phyloP scores from a whole-genome alignment of 2,797 vertebrate genomes.

The Pseudochaenichthys georgianus region DNA sequence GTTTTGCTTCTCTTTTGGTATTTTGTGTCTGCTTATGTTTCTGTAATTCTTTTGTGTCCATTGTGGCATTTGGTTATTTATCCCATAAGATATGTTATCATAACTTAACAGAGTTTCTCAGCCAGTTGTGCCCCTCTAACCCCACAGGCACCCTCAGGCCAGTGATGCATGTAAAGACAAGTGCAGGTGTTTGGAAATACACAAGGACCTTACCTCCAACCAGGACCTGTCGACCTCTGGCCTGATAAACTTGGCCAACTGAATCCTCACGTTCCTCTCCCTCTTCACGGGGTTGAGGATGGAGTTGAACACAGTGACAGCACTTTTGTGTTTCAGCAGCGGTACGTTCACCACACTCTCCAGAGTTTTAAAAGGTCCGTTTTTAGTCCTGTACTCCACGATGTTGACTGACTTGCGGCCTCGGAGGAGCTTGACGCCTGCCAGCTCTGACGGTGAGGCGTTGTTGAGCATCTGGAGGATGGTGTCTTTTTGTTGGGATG shows the following conservation, averaged over 20 bases:
- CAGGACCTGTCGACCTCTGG: constrained; percentile 82
- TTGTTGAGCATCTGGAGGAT: constrained; percentile 85
- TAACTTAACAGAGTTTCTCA: no score
- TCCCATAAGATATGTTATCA: no score
- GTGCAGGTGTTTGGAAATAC: no score
- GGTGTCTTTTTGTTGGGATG: constrained; percentile 77
- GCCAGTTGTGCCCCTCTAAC: no score
- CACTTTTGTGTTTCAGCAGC: constrained; percentile 85
- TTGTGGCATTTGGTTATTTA: no score
- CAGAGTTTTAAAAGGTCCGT: constrained; percentile 83
- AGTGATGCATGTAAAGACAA: not conserved
- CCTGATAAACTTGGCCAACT: constrained; percentile 83
- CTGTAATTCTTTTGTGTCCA: no score
- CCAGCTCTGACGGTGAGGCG: constrained; percentile 78
- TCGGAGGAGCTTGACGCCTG: constrained; percentile 74
- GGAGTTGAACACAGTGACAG: constrained; percentile 79
- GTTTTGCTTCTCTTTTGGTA: no score
- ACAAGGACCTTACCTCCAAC: constrained; percentile 82
- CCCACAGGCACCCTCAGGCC: no score
- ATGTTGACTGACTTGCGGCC: constrained; percentile 81
- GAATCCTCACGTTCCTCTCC: constrained; percentile 73
- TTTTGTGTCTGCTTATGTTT: no score
- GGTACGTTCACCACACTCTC: constrained; percentile 82
- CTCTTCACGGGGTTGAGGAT: constrained; percentile 81
- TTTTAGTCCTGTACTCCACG: constrained; percentile 80